These are phyloP conservation scores for Dicerorhinus sumatrensis DNA, from an alignment of 2,113 vertebrate species.

Conservation along the genomic window DNA sequence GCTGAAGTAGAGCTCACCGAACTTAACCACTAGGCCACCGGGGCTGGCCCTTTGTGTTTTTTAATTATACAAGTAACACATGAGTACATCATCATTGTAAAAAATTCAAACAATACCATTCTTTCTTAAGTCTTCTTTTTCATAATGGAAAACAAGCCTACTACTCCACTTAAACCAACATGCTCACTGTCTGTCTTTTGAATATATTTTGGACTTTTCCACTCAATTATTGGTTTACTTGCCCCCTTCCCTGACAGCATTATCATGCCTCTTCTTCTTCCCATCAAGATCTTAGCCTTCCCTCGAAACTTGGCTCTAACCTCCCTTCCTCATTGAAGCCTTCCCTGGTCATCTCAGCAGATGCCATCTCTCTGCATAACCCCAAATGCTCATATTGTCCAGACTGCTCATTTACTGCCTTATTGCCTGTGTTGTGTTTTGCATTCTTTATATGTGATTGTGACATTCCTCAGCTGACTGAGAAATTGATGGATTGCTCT, in stretches of 20 bases:
- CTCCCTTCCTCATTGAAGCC: neutral
- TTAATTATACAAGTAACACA: slow-evolving; percentile 17
- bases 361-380: neutral
- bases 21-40: too few relatives aligned
- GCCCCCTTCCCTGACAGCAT: neutral
- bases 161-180: neutral
- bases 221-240: neutral
- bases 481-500: neutral
- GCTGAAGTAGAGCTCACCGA: too few relatives aligned
- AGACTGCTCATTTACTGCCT: neutral
- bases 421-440: neutral
- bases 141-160: slow-evolving; percentile 5
- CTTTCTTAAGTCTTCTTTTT: slow-evolving; percentile 2
- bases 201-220: neutral
- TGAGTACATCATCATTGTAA: neutral
- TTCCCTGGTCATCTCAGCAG: neutral
- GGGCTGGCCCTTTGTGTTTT: neutral
- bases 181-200: neutral
- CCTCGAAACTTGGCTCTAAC: neutral
- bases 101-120: neutral
- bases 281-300: neutral
- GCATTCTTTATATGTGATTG: neutral
- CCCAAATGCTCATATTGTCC: neutral
- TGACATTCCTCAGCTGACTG: neutral
- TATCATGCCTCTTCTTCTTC: neutral